These are phyloP conservation scores for Dysmachus trigonus DNA, from an alignment of 2,888 invertebrate species.

Conservation along the genomic window DNA sequence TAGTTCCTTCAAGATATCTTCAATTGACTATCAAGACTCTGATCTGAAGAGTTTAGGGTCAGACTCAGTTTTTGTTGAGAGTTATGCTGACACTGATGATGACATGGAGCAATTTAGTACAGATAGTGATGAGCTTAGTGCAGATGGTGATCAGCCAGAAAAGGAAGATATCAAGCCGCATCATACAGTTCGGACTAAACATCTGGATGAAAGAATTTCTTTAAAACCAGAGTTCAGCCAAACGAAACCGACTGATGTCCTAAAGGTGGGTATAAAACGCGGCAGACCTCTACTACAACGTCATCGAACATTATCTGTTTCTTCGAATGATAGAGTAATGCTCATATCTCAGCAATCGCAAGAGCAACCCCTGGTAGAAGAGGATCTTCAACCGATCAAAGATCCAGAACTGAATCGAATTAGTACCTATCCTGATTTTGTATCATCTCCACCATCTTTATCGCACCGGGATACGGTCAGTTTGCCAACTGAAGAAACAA, in stretches of 20 bases:
- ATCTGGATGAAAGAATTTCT: constrained; percentile 47
- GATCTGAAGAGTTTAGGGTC: constrained; percentile 77
- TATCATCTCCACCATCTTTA: constrained; percentile 22
- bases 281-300: constrained; percentile 56
- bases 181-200: background rate
- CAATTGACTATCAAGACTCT: constrained; percentile 73
- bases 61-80: constrained; percentile 83
- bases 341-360: constrained; percentile 45
- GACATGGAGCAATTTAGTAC: constrained; percentile 86
- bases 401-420: constrained; percentile 33
- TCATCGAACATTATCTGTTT: constrained; percentile 60
- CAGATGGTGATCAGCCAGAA: constrained; percentile 46
- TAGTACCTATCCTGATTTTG: constrained; percentile 1
- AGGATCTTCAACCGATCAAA: background rate
- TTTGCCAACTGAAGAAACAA: background rate
- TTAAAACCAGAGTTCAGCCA: constrained; percentile 51
- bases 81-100: constrained; percentile 79
- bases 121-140: constrained; percentile 74
- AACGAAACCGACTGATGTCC: background rate
- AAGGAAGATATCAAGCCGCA: background rate
- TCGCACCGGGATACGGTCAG: constrained; percentile 11
- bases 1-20: constrained; percentile 79
- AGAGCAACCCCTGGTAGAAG: constrained; percentile 37
- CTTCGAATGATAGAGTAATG: constrained; percentile 55
- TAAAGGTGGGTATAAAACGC: constrained; percentile 20